Base-by-base conservation (phyloP, 2,113 vertebrate genomes). In the Toxotes chatareus region DNA sequence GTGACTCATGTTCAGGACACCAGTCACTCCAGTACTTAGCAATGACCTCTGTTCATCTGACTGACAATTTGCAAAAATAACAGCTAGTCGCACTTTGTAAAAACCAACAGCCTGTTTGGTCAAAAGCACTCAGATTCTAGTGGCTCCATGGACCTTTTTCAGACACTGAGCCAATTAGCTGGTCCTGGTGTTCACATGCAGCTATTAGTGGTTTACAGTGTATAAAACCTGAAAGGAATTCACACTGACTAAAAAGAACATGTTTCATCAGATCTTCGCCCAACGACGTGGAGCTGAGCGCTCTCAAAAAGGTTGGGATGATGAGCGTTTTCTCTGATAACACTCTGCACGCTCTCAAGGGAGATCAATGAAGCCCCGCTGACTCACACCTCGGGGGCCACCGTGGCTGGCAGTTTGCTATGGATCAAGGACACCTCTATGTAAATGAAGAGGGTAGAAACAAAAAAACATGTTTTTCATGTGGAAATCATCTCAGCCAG, bases 21-120 rank as follows among this genome's bases (percentile, higher is more conserved):
- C 70, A 51, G 55, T 85, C 70, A 62, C 79, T 82, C 44, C 82
- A 47, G 66, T 56, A 69, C 78, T 84, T 82, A 76, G 73, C 77
- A 47, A 14, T 67, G 83, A 78, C 80, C 76, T 73, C 69, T 70
- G 68, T 61, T 64, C 73, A 63, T 64, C 67, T 68, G 36, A 61
- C 80, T 83, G 80, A 85, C 88, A 85, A 38, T 70, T 70, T 85
- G 65, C 27, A 78, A 85, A 85, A 85, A 90, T 85, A 80, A 57
- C 82, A 74, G 59, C 53, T 63, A 73, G 67, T 81, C 51, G 38
- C 67, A 57, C 55, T 27, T 64, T 59, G n/a, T 55, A 80, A 38
- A 65, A 77, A 59, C 60, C 80, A 31, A 53, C 67, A 76, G 82
- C 66, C 23, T 27, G 70, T 76, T 79, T 69, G 75, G 57, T 82